A percentile compares a stretch with the other conserved stretches of the same genome.
Evolutionary conservation across 2,888 invertebrate species (phyloP).

Genomic region (Ferrisia virgata): DNA sequence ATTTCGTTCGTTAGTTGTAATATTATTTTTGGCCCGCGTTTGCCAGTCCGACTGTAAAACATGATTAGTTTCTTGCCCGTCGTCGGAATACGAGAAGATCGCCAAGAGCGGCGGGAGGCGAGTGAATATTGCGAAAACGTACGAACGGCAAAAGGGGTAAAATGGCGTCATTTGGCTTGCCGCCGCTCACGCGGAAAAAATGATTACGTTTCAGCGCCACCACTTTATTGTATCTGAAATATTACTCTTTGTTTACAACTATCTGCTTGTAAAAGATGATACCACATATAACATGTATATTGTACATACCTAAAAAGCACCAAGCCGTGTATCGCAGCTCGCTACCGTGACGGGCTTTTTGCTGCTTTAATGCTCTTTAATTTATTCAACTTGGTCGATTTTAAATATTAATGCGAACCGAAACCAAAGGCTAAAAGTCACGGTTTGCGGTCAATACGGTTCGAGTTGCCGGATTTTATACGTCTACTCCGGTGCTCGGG

Average conservation of each 20-base stretch:
- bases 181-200: constrained; percentile 40
- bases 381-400: constrained; percentile 15
- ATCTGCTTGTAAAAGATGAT: constrained; percentile 44
- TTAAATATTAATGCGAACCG: not conserved
- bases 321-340: not conserved
- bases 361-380: constrained; percentile 19
- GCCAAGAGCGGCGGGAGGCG: not conserved
- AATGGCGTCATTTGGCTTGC: constrained; percentile 43
- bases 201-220: constrained; percentile 41
- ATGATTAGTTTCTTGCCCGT: constrained; percentile 39
- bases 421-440: not conserved
- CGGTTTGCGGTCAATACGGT: not conserved
- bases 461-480: not conserved
- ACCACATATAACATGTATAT: constrained; percentile 18
- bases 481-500: too few relatives aligned
- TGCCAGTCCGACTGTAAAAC: constrained; percentile 37
- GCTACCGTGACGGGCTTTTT: not conserved
- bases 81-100: not conserved
- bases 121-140: not conserved
- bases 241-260: constrained; percentile 45
- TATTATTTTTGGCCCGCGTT: constrained; percentile 22
- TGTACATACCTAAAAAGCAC: not conserved
- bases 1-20: constrained; percentile 25
- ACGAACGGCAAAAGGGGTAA: constrained; percentile 15
- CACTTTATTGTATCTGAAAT: constrained; percentile 43